Conservation (phyloP, 2,888 invertebrate genomes). For the Trissonchulus latispiculum region DNA sequence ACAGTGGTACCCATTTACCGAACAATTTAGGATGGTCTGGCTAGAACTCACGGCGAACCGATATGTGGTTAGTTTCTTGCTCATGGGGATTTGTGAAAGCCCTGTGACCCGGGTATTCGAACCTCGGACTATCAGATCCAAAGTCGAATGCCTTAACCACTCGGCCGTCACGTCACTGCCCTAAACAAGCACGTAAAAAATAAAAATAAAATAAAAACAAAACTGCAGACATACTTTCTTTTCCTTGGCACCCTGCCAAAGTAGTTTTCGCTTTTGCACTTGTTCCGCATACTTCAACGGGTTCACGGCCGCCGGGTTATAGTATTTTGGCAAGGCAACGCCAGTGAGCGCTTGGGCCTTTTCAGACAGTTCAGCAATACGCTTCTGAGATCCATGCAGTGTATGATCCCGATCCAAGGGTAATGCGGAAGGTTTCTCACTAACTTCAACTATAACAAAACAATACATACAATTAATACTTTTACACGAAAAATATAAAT, state of each 20-base stretch:
- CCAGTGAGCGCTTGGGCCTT: conserved; percentile 49
- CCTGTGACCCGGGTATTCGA: too few species aligned
- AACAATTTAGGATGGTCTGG: too few species aligned
- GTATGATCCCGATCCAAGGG: background rate
- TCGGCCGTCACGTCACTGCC: too few species aligned
- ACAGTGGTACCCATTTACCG: too few species aligned
- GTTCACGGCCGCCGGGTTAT: conserved; percentile 63
- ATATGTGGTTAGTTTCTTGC: too few species aligned
- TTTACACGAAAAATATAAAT: too few species aligned
- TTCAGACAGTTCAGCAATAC: conserved; percentile 47
- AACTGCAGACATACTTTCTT: conserved; percentile 34
- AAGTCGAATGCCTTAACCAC: too few species aligned
- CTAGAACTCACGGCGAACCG: too few species aligned
- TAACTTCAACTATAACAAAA: conserved; percentile 8
- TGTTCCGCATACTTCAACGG: conserved; percentile 69
- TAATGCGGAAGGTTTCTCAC: conserved; percentile 6
- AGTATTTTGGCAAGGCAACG: conserved; percentile 58
- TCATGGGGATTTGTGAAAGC: too few species aligned
- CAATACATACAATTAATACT: too few species aligned
- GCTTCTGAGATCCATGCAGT: conserved; percentile 35
- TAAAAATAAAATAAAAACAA: background rate
- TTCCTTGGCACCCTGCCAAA: conserved; percentile 69
- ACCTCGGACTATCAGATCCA: too few species aligned
- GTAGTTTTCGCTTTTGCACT: conserved; percentile 76
- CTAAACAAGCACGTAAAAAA: background rate